A percentile compares a stretch with the other conserved stretches of the same genome.
Conservation (phyloP, 1,140 invertebrate genomes). For the Eubasilissa regina region DNA sequence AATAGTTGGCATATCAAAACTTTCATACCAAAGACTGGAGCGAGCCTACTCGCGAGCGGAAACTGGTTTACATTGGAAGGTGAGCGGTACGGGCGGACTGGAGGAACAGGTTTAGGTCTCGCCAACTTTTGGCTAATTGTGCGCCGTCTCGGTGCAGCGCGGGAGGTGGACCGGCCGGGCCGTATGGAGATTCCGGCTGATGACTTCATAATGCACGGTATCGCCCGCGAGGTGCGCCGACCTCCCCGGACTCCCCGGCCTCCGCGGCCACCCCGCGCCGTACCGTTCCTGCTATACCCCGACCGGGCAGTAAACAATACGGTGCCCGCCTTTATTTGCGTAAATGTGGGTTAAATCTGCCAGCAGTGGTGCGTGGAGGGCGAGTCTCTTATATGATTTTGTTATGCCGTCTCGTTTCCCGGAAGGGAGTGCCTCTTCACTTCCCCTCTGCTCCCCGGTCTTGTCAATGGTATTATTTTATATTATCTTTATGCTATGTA, state of each 20-base stretch:
- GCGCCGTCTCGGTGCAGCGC: background rate
- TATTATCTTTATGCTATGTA: too few relatives aligned
- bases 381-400: too few relatives aligned
- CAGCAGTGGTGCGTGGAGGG: too few relatives aligned
- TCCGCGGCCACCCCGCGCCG: background rate
- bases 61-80: constrained; percentile 38
- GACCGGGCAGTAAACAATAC: background rate
- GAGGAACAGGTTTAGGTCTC: constrained; percentile 33
- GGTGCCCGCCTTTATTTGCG: background rate
- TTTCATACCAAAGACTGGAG: constrained; percentile 38
- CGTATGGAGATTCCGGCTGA: constrained; percentile 18
- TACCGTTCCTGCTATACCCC: background rate
- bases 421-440: too few relatives aligned
- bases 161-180: constrained; percentile 1
- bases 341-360: background rate
- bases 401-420: too few relatives aligned
- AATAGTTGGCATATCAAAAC: constrained; percentile 29
- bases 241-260: too few relatives aligned
- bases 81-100: background rate
- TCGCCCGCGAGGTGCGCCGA: background rate
- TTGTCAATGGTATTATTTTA: too few relatives aligned
- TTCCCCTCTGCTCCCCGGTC: too few relatives aligned
- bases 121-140: constrained; percentile 40
- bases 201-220: constrained; percentile 20
- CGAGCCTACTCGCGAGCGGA: constrained; percentile 7